Percentiles rank a stretch among this genome's conserved stretches.
Evolutionary conservation across 2,797 vertebrate species (phyloP).

Genomic region (Myotis findleyi): DNA sequence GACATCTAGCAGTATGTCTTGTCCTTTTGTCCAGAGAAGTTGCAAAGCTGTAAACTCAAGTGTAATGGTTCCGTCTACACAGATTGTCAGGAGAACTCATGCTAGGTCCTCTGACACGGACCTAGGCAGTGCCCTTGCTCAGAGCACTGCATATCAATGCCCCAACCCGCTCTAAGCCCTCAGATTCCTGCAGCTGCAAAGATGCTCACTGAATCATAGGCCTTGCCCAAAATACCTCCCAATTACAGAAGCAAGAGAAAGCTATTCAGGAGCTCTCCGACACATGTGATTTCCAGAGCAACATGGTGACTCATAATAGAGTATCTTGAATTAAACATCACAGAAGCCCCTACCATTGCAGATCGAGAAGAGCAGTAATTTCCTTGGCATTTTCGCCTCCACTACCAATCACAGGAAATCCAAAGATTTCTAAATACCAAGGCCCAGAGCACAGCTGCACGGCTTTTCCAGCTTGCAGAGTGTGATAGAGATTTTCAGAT

Average conservation of each 20-base stretch:
- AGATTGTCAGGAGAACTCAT: background rate
- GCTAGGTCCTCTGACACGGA: background rate
- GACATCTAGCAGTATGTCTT: background rate
- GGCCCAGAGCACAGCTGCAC: background rate
- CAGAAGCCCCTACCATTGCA: background rate
- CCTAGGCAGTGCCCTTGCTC: background rate
- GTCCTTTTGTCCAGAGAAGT: background rate
- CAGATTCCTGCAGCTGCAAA: background rate
- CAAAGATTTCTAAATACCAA: constrained; percentile 6
- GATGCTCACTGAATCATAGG: background rate
- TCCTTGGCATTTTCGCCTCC: background rate
- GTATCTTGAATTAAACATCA: constrained; percentile 64
- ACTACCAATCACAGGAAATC: constrained; percentile 64
- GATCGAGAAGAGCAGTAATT: constrained; percentile 47
- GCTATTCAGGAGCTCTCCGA: background rate
- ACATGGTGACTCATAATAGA: constrained; percentile 27
- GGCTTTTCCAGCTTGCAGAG: background rate
- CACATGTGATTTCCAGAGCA: constrained; percentile 29
- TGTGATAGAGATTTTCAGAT: constrained; percentile 68
- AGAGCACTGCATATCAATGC: background rate
- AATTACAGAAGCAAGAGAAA: constrained; percentile 34
- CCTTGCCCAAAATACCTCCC: background rate
- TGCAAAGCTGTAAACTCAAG: background rate
- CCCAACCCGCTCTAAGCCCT: background rate
- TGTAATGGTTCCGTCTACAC: background rate